phyloP scores from a whole-genome alignment of 2,888 invertebrate genomes.

The Chloroclystis v-ata region DNA sequence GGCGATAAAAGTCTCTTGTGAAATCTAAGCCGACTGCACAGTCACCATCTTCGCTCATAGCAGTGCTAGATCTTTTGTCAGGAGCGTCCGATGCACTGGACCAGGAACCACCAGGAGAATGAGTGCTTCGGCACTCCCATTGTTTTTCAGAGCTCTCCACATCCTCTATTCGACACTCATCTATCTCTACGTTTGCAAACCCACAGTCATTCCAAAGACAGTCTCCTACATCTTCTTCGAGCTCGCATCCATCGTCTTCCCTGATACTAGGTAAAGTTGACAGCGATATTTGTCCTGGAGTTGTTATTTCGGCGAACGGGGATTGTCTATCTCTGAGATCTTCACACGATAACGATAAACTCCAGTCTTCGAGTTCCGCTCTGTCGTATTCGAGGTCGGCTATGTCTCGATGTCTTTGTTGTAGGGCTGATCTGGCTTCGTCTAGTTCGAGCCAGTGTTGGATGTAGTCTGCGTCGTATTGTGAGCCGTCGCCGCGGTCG shows the following conservation, averaged over 20 bases:
- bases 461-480: slow-evolving; percentile 85
- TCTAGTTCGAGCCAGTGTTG: slow-evolving; percentile 87
- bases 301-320: slow-evolving; percentile 72
- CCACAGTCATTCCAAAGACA: slow-evolving; percentile 87
- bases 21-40: slow-evolving; percentile 85
- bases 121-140: slow-evolving; percentile 80
- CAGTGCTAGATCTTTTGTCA: slow-evolving; percentile 84
- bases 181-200: slow-evolving; percentile 82
- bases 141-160: slow-evolving; percentile 75
- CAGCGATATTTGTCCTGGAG: slow-evolving; percentile 81
- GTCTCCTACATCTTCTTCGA: slow-evolving; percentile 85
- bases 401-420: slow-evolving; percentile 83
- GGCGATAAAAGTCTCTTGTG: slow-evolving; percentile 87
- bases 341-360: slow-evolving; percentile 84
- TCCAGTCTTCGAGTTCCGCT: slow-evolving; percentile 89
- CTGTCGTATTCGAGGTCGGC: slow-evolving; percentile 85
- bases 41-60: slow-evolving; percentile 83
- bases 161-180: slow-evolving; percentile 79
- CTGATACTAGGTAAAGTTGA: slow-evolving; percentile 84
- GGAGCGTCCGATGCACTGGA: slow-evolving; percentile 78
- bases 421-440: slow-evolving; percentile 82
- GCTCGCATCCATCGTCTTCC: slow-evolving; percentile 83
- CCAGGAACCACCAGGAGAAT: slow-evolving; percentile 81
- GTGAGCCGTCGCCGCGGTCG: slow-evolving; percentile 77
- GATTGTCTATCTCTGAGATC: slow-evolving; percentile 79